Evolutionary conservation across 2,797 vertebrate genomes (phyloP).

Genomic region (Echiichthys vipera): DNA sequence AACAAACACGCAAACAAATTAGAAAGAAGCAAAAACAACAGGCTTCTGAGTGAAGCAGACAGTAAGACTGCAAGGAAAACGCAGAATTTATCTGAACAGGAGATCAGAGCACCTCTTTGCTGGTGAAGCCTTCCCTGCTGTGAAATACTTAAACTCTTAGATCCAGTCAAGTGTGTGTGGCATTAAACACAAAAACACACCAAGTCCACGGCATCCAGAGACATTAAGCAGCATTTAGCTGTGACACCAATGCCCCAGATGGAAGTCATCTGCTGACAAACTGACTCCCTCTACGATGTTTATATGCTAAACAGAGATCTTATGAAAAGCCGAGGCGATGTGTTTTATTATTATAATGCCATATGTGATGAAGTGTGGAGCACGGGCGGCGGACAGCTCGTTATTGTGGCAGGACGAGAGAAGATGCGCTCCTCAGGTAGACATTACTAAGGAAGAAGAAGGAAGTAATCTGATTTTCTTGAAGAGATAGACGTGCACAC

Average conservation of each 20-base stretch:
- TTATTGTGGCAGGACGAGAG: constrained; percentile 35
- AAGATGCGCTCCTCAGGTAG: constrained; percentile 31
- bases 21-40: background rate
- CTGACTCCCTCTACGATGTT: constrained; percentile 43
- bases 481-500: constrained; percentile 19
- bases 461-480: constrained; percentile 37
- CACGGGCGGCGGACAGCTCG: constrained; percentile 39
- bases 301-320: constrained; percentile 64
- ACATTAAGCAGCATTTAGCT: constrained; percentile 13
- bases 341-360: constrained; percentile 47
- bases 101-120: constrained; percentile 36
- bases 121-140: constrained; percentile 16
- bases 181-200: background rate
- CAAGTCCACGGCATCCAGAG: constrained; percentile 18
- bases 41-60: constrained; percentile 29
- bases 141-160: constrained; percentile 13
- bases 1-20: background rate
- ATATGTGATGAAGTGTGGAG: constrained; percentile 19
- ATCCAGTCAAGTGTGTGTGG: constrained; percentile 11
- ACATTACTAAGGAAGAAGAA: constrained; percentile 37
- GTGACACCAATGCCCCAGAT: constrained; percentile 22
- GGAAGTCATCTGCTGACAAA: constrained; percentile 44
- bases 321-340: constrained; percentile 57
- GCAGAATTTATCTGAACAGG: constrained; percentile 20
- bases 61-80: constrained; percentile 22